Evolutionary conservation across 2,888 invertebrate species (phyloP), one percentile per base, ranked within the genome.

Genomic region (Ormia ochracea): DNA sequence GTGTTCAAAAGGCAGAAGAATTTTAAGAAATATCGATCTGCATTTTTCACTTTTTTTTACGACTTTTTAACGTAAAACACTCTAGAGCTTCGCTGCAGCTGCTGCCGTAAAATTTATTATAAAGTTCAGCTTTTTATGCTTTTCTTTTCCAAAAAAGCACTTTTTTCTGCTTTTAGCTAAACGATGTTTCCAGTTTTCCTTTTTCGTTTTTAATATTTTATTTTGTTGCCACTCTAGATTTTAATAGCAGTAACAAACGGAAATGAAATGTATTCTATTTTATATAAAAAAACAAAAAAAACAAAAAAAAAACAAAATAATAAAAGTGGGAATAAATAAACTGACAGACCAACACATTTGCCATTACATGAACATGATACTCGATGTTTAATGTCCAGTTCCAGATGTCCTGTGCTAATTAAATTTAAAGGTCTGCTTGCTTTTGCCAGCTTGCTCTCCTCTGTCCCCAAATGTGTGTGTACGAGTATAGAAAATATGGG

Each of bases 321-420:
- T n/a, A n/a, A n/a, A n/a, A n/a, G n/a, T n/a, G n/a, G n/a, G n/a
- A n/a, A n/a, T n/a, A n/a, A n/a, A n/a, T n/a, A n/a, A 41, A 23
- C 14, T 6, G 3, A 41, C 14, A 31, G 0, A 48, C 7, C 17
- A 19, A 66, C 52, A 38, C 19, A 59, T 21, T 61, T 41, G 63
- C 58, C 41, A 38, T 52, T 50, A 66, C 14, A 56, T 38, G 36
- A n/a, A 26, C 2, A 23, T 58, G 54, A 48, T 69, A 33, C 48
- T 28, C 28, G 19, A 38, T 59, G 56, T 50, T 36, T 7, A 45
- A 45, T 54, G 50, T 58, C 63, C 68, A 65, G 45, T 43, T 58
- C 63, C 68, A 65, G 45, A 52, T 79, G 59, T 52, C 38, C 65
- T 43, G 9, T 52, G 70, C 69, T 79, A 79, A 79, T 79, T 79